Percentiles rank a stretch among this genome's conserved stretches.
These are phyloP conservation scores for Leptoclinus maculatus DNA, from an alignment of 2,797 vertebrate genomes.

Conservation along the genomic window DNA sequence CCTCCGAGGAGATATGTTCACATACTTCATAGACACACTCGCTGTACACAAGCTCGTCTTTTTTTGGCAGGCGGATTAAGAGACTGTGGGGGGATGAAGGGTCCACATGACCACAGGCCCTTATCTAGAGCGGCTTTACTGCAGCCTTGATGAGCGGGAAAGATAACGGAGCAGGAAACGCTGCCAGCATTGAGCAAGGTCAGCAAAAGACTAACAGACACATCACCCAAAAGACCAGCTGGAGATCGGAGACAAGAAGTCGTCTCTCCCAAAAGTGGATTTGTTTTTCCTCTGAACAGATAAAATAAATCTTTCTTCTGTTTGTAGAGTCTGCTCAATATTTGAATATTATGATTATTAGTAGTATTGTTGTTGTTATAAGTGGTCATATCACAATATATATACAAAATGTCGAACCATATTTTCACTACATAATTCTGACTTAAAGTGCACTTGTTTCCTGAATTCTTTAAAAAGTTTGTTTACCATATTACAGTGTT, in stretches of 20 bases:
- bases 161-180: constrained; percentile 44
- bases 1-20: background rate
- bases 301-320: background rate
- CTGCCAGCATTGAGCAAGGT: constrained; percentile 38
- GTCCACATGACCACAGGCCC: constrained; percentile 39
- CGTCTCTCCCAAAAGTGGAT: background rate
- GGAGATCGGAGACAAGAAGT: constrained; percentile 21
- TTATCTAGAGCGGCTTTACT: constrained; percentile 61
- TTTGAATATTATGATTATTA: background rate
- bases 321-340: background rate
- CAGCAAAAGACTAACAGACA: constrained; percentile 33
- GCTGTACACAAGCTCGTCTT: background rate
- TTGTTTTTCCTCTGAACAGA: constrained; percentile 1
- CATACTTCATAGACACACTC: background rate
- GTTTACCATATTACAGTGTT: background rate
- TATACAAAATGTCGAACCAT: background rate
- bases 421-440: background rate
- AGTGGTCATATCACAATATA: background rate
- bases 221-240: constrained; percentile 16
- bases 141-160: constrained; percentile 28
- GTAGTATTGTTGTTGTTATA: background rate
- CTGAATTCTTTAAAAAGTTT: background rate
- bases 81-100: constrained; percentile 14
- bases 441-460: background rate
- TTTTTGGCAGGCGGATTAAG: constrained; percentile 18